Evolutionary conservation across 2,113 vertebrate species (phyloP).

Genomic region (Podarcis cretensis): DNA sequence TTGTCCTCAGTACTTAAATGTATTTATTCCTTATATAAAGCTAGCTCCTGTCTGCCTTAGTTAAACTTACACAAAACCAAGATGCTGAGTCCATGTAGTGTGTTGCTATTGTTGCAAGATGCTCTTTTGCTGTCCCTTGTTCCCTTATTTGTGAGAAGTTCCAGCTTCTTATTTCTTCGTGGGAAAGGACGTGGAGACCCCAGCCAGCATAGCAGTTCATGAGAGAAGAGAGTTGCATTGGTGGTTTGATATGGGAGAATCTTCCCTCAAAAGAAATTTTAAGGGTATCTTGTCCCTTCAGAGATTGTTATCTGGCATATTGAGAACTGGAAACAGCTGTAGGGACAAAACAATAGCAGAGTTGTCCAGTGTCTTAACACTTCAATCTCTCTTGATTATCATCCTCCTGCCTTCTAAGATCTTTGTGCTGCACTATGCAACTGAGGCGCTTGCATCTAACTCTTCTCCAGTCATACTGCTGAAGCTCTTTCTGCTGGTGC

Average conservation of each 20-base stretch:
- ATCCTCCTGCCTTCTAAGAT: background rate
- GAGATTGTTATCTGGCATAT: background rate
- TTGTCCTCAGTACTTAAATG: background rate
- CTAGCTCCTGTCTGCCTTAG: background rate
- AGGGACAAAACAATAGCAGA: background rate
- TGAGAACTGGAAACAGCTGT: background rate
- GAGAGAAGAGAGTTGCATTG: background rate
- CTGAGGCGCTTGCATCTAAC: background rate
- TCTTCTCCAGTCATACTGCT: background rate
- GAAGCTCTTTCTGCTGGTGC: background rate
- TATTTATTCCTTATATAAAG: background rate
- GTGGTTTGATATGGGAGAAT: background rate
- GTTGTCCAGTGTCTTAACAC: background rate
- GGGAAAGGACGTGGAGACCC: background rate
- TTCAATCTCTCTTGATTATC: background rate
- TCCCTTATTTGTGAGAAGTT: background rate
- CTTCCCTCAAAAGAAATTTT: background rate
- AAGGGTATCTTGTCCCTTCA: background rate
- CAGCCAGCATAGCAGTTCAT: background rate
- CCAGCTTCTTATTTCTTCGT: background rate
- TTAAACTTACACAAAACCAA: background rate
- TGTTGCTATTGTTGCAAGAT: background rate
- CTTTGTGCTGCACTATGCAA: background rate
- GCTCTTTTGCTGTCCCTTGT: background rate
- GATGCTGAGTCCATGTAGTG: background rate